A percentile compares a stretch with the other conserved stretches of the same genome.
Evolutionary conservation across 2,888 invertebrate genomes (phyloP).

Genomic region (Drosophila borealis): DNA sequence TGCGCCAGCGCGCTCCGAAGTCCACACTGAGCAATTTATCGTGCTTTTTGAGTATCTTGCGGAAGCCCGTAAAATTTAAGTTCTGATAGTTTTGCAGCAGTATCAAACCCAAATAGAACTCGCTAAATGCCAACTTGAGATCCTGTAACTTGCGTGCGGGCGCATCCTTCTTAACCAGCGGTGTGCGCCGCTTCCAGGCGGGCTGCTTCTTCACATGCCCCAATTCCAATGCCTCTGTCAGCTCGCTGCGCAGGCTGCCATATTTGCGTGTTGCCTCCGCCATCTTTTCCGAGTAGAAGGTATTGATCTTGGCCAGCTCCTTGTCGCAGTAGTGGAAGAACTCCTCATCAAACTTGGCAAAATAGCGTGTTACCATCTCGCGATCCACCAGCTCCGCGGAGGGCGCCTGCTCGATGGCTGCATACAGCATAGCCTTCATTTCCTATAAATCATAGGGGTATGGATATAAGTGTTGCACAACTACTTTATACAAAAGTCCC

Average conservation of each 20-base stretch:
- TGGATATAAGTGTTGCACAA: no score
- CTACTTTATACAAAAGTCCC: neutral
- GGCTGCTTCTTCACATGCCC: conserved; percentile 84
- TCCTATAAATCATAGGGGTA: conserved; percentile 86
- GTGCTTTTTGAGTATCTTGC: conserved; percentile 96
- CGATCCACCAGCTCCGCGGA: conserved; percentile 90
- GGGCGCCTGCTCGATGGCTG: conserved; percentile 91
- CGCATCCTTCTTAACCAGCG: conserved; percentile 85
- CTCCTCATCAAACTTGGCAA: conserved; percentile 92
- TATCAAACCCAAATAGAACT: conserved; percentile 94
- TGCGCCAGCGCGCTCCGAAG: conserved; percentile 91
- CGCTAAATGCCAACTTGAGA: conserved; percentile 94
- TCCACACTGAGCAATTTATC: conserved; percentile 91
- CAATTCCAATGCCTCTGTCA: conserved; percentile 86
- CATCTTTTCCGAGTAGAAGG: conserved; percentile 95
- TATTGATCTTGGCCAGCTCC: conserved; percentile 94
- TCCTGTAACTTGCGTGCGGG: conserved; percentile 91
- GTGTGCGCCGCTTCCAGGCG: conserved; percentile 84
- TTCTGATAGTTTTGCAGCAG: conserved; percentile 95
- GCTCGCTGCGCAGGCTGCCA: conserved; percentile 90
- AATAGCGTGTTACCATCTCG: conserved; percentile 89
- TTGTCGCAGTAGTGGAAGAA: conserved; percentile 94
- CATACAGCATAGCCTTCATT: conserved; percentile 93
- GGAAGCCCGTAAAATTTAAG: conserved; percentile 94
- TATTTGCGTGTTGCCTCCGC: conserved; percentile 94